These are phyloP conservation scores for Falcaria lacertinaria DNA, from an alignment of 2,888 invertebrate genomes.

Conservation along the genomic window DNA sequence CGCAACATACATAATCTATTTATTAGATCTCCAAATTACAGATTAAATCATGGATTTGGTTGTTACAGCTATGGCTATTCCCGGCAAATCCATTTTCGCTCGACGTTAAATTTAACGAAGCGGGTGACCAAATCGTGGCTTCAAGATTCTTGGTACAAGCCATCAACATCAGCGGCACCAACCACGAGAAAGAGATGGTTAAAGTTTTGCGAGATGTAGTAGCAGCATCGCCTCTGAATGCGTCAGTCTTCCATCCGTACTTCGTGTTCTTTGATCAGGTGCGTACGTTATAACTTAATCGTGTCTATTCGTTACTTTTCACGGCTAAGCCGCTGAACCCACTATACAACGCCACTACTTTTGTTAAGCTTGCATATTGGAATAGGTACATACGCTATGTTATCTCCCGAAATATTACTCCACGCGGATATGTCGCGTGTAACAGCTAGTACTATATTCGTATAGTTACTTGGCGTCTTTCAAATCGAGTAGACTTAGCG, in stretches of 20 bases:
- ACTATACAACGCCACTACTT: too few relatives aligned
- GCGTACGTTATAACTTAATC: too few relatives aligned
- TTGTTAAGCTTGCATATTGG: too few relatives aligned
- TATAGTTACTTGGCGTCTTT: too few relatives aligned
- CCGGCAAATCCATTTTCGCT: conserved; percentile 88
- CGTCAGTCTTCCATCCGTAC: conserved; percentile 96
- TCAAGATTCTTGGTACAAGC: conserved; percentile 94
- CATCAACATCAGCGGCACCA: conserved; percentile 92
- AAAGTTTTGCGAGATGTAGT: conserved; percentile 88
- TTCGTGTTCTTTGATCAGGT: conserved; percentile 97
- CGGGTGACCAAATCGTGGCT: conserved; percentile 86
- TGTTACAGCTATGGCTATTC: conserved; percentile 85
- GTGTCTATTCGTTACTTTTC: too few relatives aligned
- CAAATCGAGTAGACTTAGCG: too few relatives aligned
- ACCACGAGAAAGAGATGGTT: conserved; percentile 95
- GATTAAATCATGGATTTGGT: conserved; percentile 3
- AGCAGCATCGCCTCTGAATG: conserved; percentile 87
- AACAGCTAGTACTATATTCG: too few relatives aligned
- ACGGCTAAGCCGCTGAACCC: too few relatives aligned
- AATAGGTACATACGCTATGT: too few relatives aligned
- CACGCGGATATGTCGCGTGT: too few relatives aligned
- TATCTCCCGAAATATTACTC: too few relatives aligned
- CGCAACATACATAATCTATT: not conserved
- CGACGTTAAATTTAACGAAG: conserved; percentile 90
- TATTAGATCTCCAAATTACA: not conserved